Evolutionary conservation across 2,113 vertebrate species (phyloP), one percentile per base, ranked within the genome.

Genomic region (Oceanites oceanicus): DNA sequence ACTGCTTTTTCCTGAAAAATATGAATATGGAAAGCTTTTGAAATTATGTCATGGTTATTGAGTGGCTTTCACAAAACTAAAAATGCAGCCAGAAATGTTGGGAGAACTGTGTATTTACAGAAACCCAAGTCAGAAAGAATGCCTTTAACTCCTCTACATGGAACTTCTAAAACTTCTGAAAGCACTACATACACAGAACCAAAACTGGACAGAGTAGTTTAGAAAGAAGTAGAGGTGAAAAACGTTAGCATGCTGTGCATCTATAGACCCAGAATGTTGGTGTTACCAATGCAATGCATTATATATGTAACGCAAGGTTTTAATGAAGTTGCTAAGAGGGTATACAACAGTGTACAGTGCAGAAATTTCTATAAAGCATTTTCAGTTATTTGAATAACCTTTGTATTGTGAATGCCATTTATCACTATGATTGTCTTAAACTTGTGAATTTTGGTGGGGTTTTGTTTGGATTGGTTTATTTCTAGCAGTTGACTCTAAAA

Each of bases 341-440:
- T 29, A 40, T 15, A 26, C 10, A 40, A 32, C 4, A 18, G 4
- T 20, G 44, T n/a, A n/a, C n/a, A n/a, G 44, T 16, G 6, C n/a
- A 0, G 0, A 3, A 27, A 38, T 19, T 14, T 38, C 56, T 52
- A n/a, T 0, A 2, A 40, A 45, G 10, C 23, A 44, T 30, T 0
- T n/a, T 44, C 10, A 16, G 3, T 75, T 50, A 26, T 0, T 62
- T 44, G 13, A 42, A 10, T 36, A 83, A 61, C 6, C 2, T 88
- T 45, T 55, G 7, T 9, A 23, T 49, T 44, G 7, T 13, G 8
- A 76, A 36, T 92, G 29, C 1, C 1, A 1, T 55, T 50, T 45
- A 34, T 72, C 11, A 11, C 7, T 72, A 9, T 7, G 7, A 5
- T n/a, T 38, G 16, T 23, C 12, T 63, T n/a, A 55, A 49, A 29